Base-by-base conservation (phyloP, 2,113 vertebrate species). In the Phalacrocorax pelagicus region DNA sequence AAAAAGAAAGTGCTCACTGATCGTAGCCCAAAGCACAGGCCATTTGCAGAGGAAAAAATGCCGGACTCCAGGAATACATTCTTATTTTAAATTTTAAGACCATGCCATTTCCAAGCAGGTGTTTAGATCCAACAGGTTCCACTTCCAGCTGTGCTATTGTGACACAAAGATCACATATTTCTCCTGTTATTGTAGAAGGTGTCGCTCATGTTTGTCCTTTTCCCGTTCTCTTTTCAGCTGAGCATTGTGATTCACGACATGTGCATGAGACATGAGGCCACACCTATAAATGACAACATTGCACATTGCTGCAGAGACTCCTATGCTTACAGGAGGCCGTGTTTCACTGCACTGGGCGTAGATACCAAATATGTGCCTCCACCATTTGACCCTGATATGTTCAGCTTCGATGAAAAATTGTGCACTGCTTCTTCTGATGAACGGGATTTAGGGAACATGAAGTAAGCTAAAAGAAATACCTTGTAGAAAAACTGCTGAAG, bases 281-380 rank as follows among this genome's bases (percentile, higher is more conserved):
- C 16, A 5, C 97, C 97, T 3, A 12, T 98, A 16, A 98, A 98
- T 4, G 93, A 98, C 7, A 71, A 97, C 0, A 92, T 98, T 7
- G 47, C 88, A 5, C 97, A 90, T 2, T 98, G 98, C 97, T 98
- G 98, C 89, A 88, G 72, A 1, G 93, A 97, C 1, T 95, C 97
- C 5, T 98, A 98, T 8, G 71, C 97, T 7, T 19, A 74, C 81
- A 97, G 91, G 86, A 97, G 98, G 61, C 95, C 97, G 0, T 98
- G 98, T 26, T 98, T 98, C 89, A 97, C 96, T 51, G 88, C 82
- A 47, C 58, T 98, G 82, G 95, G 95, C 15, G 22, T 87, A 4
- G 98, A 98, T 7, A 88, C 96, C 65, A 97, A 97, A 65, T 98
- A 98, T 0, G 90, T 97, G 55, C 97, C 98, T 24, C 96, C 97